Percentiles rank a stretch among this genome's conserved stretches.
Conservation (phyloP, 92 coral and sea anemone species). For the Epizoanthus scotinus region DNA sequence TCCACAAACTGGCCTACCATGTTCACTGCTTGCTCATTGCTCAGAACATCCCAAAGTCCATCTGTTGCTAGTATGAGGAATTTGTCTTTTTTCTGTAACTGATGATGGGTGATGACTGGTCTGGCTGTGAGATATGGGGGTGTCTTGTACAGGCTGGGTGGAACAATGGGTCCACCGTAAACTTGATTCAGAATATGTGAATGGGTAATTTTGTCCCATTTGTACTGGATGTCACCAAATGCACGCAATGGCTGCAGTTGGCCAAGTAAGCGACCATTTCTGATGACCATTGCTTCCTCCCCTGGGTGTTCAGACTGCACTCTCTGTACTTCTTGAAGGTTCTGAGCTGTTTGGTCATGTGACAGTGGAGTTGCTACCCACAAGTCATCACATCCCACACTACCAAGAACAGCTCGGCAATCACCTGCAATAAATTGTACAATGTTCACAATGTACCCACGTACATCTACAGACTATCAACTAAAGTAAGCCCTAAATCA, state of each 20-base stretch:
- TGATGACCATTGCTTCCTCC: conserved; percentile 79
- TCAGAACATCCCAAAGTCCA: conserved; percentile 94
- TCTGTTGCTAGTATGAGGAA: conserved; percentile 95
- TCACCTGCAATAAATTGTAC: conserved; percentile 69
- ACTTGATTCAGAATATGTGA: conserved; percentile 86
- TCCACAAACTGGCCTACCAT: conserved; percentile 87
- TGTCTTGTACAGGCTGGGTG: conserved; percentile 82
- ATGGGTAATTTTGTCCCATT: conserved; percentile 94
- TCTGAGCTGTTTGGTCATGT: conserved; percentile 83
- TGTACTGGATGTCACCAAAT: conserved; percentile 97
- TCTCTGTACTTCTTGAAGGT: conserved; percentile 72
- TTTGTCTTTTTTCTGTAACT: conserved; percentile 70
- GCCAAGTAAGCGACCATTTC: conserved; percentile 89
- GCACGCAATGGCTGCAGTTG: conserved; percentile 92
- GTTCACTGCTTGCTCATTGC: conserved; percentile 84
- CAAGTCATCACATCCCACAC: conserved; percentile 68
- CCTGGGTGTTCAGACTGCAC: conserved; percentile 87
- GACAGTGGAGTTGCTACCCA: conserved; percentile 91
- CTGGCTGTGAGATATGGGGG: conserved; percentile 98
- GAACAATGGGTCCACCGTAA: conserved; percentile 92
- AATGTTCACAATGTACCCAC: background rate
- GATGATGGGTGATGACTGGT: conserved; percentile 86
- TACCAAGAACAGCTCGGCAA: conserved; percentile 96
- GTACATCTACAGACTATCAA: too few relatives aligned
- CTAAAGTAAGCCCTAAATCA: too few relatives aligned